Percentiles rank a stretch among this genome's conserved stretches.
These are phyloP conservation scores for Tipula helvola DNA, from an alignment of 2,888 invertebrate species.

Conservation along the genomic window DNA sequence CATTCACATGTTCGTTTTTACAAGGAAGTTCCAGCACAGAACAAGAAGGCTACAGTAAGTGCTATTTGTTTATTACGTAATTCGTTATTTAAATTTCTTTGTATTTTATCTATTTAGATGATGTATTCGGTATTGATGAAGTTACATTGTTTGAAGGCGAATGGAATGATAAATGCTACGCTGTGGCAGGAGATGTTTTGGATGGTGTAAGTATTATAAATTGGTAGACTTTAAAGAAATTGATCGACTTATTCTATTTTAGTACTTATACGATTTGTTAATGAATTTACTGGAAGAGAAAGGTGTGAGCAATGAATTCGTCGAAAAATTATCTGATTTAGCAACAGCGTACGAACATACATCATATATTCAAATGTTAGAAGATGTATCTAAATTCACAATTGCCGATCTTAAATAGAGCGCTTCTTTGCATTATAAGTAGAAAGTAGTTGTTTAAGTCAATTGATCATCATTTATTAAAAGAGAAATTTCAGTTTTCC, in stretches of 20 bases:
- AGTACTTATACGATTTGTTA: slow-evolving; percentile 88
- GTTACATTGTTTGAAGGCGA: slow-evolving; percentile 79
- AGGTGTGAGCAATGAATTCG: slow-evolving; percentile 87
- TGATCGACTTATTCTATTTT: slow-evolving; percentile 25
- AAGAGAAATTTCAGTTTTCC: neutral
- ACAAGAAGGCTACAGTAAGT: slow-evolving; percentile 57
- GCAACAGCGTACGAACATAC: slow-evolving; percentile 89
- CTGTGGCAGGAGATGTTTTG: slow-evolving; percentile 86
- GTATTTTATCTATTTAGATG: slow-evolving; percentile 45
- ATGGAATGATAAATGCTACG: slow-evolving; percentile 74
- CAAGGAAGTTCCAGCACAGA: slow-evolving; percentile 40
- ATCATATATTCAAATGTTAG: slow-evolving; percentile 78
- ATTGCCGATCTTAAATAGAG: slow-evolving; percentile 35
- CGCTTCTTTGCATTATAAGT: neutral
- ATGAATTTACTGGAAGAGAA: slow-evolving; percentile 95
- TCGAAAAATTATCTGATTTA: slow-evolving; percentile 72
- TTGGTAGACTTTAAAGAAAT: slow-evolving; percentile 18
- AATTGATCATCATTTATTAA: neutral
- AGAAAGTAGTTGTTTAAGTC: neutral
- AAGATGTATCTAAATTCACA: slow-evolving; percentile 71
- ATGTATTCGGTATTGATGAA: slow-evolving; percentile 88
- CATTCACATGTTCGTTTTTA: slow-evolving; percentile 75
- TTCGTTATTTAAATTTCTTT: neutral
- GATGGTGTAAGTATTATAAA: slow-evolving; percentile 68
- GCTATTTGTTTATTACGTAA: neutral